Percentiles rank a stretch among this genome's conserved stretches.
Conservation (phyloP, 2,888 invertebrate species). For the Nomada flava region DNA sequence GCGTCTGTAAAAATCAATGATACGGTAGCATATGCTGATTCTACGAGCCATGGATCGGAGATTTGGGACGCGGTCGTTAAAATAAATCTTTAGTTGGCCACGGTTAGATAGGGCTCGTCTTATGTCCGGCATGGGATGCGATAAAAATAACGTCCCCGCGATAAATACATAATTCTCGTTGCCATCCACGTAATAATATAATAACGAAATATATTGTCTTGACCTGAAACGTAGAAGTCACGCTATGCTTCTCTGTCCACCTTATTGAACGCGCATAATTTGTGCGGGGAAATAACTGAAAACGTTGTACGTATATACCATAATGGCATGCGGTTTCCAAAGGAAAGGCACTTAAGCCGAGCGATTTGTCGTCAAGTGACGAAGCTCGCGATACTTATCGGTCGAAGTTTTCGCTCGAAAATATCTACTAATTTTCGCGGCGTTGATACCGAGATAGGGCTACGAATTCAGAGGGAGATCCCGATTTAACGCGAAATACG, state of each 20-base stretch:
- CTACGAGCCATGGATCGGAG: slow-evolving; percentile 36
- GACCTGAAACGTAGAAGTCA: slow-evolving; percentile 82
- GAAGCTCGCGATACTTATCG: slow-evolving; percentile 36
- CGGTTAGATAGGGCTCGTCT: slow-evolving; percentile 45
- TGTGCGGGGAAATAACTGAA: slow-evolving; percentile 54
- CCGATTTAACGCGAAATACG: slow-evolving; percentile 43
- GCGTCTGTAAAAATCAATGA: slow-evolving; percentile 77
- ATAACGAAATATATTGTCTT: slow-evolving; percentile 81
- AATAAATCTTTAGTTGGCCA: slow-evolving; percentile 51
- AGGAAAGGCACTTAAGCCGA: slow-evolving; percentile 33
- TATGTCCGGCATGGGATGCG: slow-evolving; percentile 23
- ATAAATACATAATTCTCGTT: slow-evolving; percentile 63
- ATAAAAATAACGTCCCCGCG: slow-evolving; percentile 60
- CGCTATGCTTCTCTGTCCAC: slow-evolving; percentile 77
- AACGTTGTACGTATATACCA: slow-evolving; percentile 15
- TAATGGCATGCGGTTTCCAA: slow-evolving; percentile 28
- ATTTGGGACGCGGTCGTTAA: slow-evolving; percentile 42
- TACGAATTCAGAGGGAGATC: slow-evolving; percentile 21
- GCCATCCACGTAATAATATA: slow-evolving; percentile 77
- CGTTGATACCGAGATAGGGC: neutral
- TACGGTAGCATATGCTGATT: slow-evolving; percentile 77
- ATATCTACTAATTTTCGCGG: neutral
- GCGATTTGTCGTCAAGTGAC: slow-evolving; percentile 39
- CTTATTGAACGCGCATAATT: slow-evolving; percentile 75
- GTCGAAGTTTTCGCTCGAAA: neutral